phyloP scores from a whole-genome alignment of 2,797 vertebrate genomes.

The Notoglanidium macrostoma region DNA sequence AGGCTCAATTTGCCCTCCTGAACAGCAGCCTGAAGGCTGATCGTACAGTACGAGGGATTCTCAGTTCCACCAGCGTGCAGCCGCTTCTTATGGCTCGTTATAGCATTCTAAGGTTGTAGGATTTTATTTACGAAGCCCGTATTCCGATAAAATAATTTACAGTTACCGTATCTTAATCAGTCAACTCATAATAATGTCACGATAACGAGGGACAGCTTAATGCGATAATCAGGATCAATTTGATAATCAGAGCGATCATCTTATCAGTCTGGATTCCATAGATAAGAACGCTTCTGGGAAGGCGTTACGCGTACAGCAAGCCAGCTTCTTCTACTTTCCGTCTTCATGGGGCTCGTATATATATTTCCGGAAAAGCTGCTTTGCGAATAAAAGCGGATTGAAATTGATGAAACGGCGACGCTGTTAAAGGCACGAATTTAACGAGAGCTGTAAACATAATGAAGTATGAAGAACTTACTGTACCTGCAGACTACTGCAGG shows the following conservation, averaged over 20 bases:
- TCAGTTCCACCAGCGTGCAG: not conserved
- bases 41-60: slow-evolving; percentile 14
- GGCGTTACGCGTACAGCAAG: not conserved
- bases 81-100: not conserved
- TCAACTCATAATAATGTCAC: not conserved
- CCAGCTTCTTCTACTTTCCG: not conserved
- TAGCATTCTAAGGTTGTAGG: not conserved
- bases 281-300: not conserved
- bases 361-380: not conserved
- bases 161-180: not conserved
- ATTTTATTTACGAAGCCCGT: not conserved
- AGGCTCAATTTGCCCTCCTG: slow-evolving; percentile 27
- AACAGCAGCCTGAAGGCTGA: slow-evolving; percentile 32
- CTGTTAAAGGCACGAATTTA: slow-evolving; percentile 15
- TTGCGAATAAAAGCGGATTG: not conserved
- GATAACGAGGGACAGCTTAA: not conserved
- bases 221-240: not conserved
- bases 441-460: slow-evolving; percentile 29
- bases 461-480: slow-evolving; percentile 23
- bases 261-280: slow-evolving; percentile 1
- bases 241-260: slow-evolving; percentile 7
- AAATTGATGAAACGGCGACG: not conserved
- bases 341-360: not conserved
- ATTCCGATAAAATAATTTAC: not conserved
- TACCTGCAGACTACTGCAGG: slow-evolving; percentile 23